A percentile compares a stretch with the other conserved stretches of the same genome.
Conservation (phyloP, 2,113 vertebrate species). For the Paracanthobrama guichenoti region DNA sequence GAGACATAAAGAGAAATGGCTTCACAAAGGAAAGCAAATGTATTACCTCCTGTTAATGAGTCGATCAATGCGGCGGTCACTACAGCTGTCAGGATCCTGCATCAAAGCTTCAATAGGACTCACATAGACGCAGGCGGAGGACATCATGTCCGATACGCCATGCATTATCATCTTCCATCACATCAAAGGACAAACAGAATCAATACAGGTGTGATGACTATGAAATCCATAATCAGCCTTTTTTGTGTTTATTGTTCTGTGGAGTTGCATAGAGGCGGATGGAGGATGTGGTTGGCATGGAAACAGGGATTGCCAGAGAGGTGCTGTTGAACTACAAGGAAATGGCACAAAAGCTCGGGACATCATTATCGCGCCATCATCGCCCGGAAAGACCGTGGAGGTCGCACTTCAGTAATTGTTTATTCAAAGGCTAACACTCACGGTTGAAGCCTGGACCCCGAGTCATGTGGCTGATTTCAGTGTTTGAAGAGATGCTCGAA, state of each 20-base stretch:
- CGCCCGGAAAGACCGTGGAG: constrained; percentile 11
- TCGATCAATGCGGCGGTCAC: constrained; percentile 26
- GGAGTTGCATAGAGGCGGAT: constrained; percentile 63
- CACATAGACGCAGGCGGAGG: constrained; percentile 35
- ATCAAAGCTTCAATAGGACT: constrained; percentile 28
- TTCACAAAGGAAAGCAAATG: constrained; percentile 44
- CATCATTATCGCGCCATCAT: constrained; percentile 66
- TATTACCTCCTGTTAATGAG: constrained; percentile 43
- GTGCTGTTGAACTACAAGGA: constrained; percentile 70
- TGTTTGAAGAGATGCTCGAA: constrained; percentile 1
- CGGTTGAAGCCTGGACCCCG: constrained; percentile 52
- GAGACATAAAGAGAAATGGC: neutral
- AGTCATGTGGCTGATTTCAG: constrained; percentile 9
- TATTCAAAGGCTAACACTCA: constrained; percentile 56
- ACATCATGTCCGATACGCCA: constrained; percentile 41
- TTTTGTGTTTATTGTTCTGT: constrained; percentile 66
- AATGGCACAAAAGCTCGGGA: constrained; percentile 62
- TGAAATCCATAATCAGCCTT: constrained; percentile 73
- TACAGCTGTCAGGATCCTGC: constrained; percentile 3
- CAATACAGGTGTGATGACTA: constrained; percentile 56
- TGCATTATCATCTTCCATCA: constrained; percentile 40
- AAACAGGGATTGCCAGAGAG: constrained; percentile 72
- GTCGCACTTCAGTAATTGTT: constrained; percentile 53
- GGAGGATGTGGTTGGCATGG: constrained; percentile 74
- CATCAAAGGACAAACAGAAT: constrained; percentile 39